phyloP scores from a whole-genome alignment of 2,797 vertebrate species.

The Squalus acanthias region DNA sequence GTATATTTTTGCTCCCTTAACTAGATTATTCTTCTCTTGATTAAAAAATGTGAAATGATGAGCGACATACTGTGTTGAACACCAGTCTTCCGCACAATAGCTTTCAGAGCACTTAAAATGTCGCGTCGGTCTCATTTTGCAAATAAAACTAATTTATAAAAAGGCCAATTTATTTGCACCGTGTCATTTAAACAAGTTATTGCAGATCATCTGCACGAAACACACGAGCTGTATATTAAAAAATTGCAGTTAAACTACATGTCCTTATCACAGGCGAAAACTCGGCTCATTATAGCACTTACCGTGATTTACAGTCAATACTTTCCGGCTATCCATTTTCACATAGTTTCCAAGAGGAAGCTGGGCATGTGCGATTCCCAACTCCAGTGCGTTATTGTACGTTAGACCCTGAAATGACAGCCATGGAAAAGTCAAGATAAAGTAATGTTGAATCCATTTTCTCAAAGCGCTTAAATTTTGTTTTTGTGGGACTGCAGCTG shows the following conservation, averaged over 20 bases:
- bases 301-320: slow-evolving; percentile 94
- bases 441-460: neutral
- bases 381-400: slow-evolving; percentile 73
- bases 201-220: slow-evolving; percentile 16
- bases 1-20: no score
- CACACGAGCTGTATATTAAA: slow-evolving; percentile 19
- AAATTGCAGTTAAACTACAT: neutral
- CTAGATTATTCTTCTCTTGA: no score
- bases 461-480: neutral
- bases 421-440: neutral
- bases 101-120: no score
- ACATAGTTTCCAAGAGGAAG: slow-evolving; percentile 87
- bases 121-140: no score
- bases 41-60: no score
- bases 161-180: neutral
- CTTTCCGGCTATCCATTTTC: slow-evolving; percentile 95
- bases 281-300: slow-evolving; percentile 46
- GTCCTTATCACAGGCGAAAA: neutral
- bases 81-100: no score
- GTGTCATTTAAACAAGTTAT: slow-evolving; percentile 37
- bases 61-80: no score
- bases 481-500: neutral
- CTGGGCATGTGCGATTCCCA: slow-evolving; percentile 82
- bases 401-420: slow-evolving; percentile 68
- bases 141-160: no score